Base-by-base conservation (phyloP, 2,888 invertebrate species). In the Caenorhabditis sinica region DNA sequence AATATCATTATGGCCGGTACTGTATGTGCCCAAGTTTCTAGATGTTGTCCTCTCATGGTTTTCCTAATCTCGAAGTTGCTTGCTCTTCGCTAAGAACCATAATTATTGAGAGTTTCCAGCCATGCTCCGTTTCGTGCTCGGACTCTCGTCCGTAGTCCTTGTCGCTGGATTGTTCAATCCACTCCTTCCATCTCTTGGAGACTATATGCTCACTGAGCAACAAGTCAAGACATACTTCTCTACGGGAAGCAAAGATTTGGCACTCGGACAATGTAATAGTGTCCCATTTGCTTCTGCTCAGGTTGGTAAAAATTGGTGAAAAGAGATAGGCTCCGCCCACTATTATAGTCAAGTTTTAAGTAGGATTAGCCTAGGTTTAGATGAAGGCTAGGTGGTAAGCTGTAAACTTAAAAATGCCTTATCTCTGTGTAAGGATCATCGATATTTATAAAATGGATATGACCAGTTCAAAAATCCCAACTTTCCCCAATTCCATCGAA, bases 211-310 rank as follows among this genome's bases (percentile, higher is more conserved):
- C 28, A 72, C 30, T 4, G 65, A 84, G 43, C 40, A 65, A 30
- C 84, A 84, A 66, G 75, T 80, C 5, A 40, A 71, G 20, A 84
- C 75, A 5, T 84, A 66, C 20, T 84, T 84, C 65, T 80, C 75
- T 58, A 56, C 56, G 9, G 69, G 53, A 51, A 17, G 33, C 1
- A 71, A 66, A n/a, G 28, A 61, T 13, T 5, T 61, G 4, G 76
- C 66, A 20, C 13, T 51, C 20, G 85, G 76, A 40, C 43, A 61
- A 1, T 85, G 85, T 28, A 63, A 68, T 25, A 77, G 77, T 58
- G 76, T 85, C 9, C 81, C 76, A 33, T 85, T 85, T 25, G 71
- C 69, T 2, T 45, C 80, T 30, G 84, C 84, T 53, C 84, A 84
- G 77, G 73, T 74, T 36, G 20, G 13, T 9, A 25, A n/a, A n/a